Conservation (phyloP, 2,797 vertebrate genomes). For the Nannoperca obscura region DNA sequence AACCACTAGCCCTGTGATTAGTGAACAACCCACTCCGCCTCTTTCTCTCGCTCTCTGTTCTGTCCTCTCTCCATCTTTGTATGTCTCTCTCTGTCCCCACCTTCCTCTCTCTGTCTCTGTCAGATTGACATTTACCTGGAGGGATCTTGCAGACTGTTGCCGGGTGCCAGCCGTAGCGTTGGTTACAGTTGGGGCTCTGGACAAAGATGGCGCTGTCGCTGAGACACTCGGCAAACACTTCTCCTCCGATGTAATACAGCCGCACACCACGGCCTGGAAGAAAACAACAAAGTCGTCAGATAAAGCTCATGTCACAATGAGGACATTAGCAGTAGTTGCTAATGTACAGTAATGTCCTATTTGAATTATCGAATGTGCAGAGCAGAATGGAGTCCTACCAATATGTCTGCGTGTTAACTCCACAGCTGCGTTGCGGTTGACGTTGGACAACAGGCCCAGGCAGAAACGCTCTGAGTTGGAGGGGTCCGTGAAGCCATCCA, state of each 20-base stretch:
- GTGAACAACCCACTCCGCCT: background rate
- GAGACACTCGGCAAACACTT: conserved; percentile 98
- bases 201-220: conserved; percentile 99
- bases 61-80: background rate
- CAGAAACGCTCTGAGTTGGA: conserved; percentile 99
- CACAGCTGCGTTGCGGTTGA: conserved; percentile 96
- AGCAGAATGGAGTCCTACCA: conserved; percentile 79
- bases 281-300: conserved; percentile 36
- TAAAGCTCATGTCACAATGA: background rate
- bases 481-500: conserved; percentile 98
- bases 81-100: background rate
- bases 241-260: conserved; percentile 98
- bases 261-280: conserved; percentile 93
- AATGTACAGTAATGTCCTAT: background rate
- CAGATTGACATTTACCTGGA: conserved; percentile 85
- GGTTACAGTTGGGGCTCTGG: conserved; percentile 99
- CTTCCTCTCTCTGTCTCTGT: conserved; percentile 3
- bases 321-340: background rate
- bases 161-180: conserved; percentile 98
- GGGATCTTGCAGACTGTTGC: conserved; percentile 99
- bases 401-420: conserved; percentile 96
- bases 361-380: background rate
- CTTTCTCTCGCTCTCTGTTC: background rate
- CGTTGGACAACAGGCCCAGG: conserved; percentile 95
- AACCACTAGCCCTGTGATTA: background rate